Evolutionary conservation across 1,140 invertebrate species (phyloP), one percentile per base, ranked within the genome.

Genomic region (Chrysoperla carnea): DNA sequence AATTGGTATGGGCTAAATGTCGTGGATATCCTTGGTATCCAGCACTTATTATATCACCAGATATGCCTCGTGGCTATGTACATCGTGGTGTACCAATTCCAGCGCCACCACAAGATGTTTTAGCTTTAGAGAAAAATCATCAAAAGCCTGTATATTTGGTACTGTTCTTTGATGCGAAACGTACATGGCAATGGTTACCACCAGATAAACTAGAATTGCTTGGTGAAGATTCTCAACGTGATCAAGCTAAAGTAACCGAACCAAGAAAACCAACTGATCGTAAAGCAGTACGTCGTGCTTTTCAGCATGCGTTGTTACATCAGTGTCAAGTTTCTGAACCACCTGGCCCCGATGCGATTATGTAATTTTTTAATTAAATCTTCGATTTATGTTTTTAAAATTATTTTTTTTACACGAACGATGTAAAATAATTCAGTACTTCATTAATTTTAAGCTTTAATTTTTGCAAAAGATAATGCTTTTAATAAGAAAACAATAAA

Each of bases 21-120:
- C 73, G 90, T 45, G 91, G 90, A 4, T 94, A 93, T 65, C 90
- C 90, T 5, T 95, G 90, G 89, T 95, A 95, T 67, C 92, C 92
- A 29, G 92, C 91, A 1, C 64, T 97, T 40, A 93, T 95, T 37
- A 91, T 96, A 38, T 87, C 94, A 63, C 90, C 92, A 4, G 84
- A 84, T 52, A 93, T 91, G 61, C 89, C 89, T 1, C 29, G 35
- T 55, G 81, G 87, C 1, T 92, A 85, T 51, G 73, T 89, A 15
- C 85, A 94, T 62, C 91, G 92, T 59, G 88, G 87, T 15, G 88
- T 95, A 1, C 88, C 88, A 0, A 79, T 95, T 43, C 91, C 92
- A 4, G 84, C 88, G 3, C 90, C 91, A 28, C 90, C 92, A 0
- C 78, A 81, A 48, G 89, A 94, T 59, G 89, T 95, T 1, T 63